Conservation (phyloP, 1,140 invertebrate species). For the Drosophila nigromelanica region DNA sequence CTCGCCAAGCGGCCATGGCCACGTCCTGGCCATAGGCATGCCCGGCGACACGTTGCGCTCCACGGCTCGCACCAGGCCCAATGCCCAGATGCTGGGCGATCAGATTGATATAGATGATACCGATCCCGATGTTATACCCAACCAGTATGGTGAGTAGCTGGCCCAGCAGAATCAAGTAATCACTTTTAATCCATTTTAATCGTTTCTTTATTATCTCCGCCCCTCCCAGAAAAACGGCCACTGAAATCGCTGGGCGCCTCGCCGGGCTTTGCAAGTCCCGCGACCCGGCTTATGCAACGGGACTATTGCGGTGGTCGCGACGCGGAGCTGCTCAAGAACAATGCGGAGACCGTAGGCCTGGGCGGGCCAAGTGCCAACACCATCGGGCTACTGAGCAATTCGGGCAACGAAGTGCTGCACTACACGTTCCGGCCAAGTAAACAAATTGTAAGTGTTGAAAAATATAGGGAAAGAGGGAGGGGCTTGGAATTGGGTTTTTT, state of each 20-base stretch:
- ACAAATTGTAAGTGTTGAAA: conserved; percentile 75
- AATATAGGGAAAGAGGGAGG: no score
- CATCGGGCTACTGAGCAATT: conserved; percentile 67
- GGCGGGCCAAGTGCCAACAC: conserved; percentile 47
- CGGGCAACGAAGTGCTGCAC: conserved; percentile 82
- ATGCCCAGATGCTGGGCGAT: conserved; percentile 83
- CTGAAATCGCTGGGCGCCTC: conserved; percentile 72
- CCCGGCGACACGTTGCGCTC: conserved; percentile 69
- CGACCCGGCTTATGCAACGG: conserved; percentile 75
- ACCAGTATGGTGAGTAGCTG: conserved; percentile 90
- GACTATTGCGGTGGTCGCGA: conserved; percentile 68
- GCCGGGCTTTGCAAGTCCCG: conserved; percentile 79
- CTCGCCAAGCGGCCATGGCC: conserved; percentile 39
- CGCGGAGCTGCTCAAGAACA: conserved; percentile 54
- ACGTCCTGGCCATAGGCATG: conserved; percentile 40
- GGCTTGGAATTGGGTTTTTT: not conserved
- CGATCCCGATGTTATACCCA: conserved; percentile 93
- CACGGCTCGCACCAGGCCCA: conserved; percentile 62
- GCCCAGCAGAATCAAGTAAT: no score
- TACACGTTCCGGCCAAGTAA: conserved; percentile 83
- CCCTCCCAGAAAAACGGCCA: conserved; percentile 78
- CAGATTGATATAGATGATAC: conserved; percentile 86
- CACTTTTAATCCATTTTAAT: not conserved
- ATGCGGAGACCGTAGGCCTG: conserved; percentile 32
- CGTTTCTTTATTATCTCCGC: not conserved